Percentiles rank a stretch among this genome's conserved stretches.
Conservation (phyloP, 2,888 invertebrate genomes). For the Cantharis flavilabris region DNA sequence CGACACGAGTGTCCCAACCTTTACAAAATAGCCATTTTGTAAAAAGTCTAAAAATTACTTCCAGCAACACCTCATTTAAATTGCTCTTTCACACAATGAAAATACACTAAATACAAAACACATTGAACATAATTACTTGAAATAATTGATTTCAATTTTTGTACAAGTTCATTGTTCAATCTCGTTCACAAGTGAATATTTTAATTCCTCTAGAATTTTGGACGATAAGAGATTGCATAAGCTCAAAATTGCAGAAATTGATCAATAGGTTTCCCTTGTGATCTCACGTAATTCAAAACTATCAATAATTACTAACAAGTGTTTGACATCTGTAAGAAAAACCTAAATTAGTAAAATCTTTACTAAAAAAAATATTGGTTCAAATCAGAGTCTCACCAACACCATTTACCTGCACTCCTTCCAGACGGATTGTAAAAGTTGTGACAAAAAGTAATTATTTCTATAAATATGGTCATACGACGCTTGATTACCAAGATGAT, state of each 20-base stretch:
- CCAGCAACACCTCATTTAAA: too few species aligned
- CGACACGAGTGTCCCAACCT: too few species aligned
- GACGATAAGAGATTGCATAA: background rate
- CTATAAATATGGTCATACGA: background rate
- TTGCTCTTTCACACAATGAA: too few species aligned
- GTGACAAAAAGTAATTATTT: background rate
- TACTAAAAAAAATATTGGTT: background rate
- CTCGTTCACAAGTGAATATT: too few species aligned
- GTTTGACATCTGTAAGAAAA: background rate
- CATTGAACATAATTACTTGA: too few species aligned
- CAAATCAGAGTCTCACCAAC: background rate
- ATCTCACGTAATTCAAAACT: background rate
- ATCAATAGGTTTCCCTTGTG: background rate
- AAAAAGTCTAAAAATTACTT: too few species aligned
- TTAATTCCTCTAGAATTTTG: background rate
- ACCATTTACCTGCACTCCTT: background rate
- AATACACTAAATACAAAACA: too few species aligned
- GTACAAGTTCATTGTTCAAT: too few species aligned
- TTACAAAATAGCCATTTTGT: too few species aligned
- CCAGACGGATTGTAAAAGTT: background rate
- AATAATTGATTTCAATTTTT: too few species aligned
- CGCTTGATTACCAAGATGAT: constrained; percentile 1
- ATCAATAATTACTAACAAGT: background rate
- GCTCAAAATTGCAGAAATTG: background rate
- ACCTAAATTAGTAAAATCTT: background rate